Base-by-base conservation (phyloP, 2,888 invertebrate genomes). In the Hylaea fasciaria region DNA sequence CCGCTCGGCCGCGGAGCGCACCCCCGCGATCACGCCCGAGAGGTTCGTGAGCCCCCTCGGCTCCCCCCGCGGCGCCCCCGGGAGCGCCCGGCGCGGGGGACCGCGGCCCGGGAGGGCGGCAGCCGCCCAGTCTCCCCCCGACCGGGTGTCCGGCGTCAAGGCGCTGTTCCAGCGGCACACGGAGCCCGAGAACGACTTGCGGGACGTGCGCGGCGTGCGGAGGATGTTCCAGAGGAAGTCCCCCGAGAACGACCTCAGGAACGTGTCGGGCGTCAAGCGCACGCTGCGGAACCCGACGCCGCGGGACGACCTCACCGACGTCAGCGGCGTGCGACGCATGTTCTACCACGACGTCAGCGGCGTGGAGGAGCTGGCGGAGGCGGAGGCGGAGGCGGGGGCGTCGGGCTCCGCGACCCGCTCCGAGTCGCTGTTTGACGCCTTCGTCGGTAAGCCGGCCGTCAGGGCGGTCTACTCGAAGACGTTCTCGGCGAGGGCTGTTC, bases 31-130 rank as follows among this genome's bases (percentile, higher is more conserved):
- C 57, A 81, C 88, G 0, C 87, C 89, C 0, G 90, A 87, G 32
- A 62, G 78, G 0, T 87, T 88, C 66, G 84, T 88, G 13, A 89
- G 89, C 50, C 87, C 89, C 0, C 63, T 88, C 4, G 74, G 72
- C 16, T 83, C 87, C 0, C 84, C 89, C 0, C 86, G 67, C 66
- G 0, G 69, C 68, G 28, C 84, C 80, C 17, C 86, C 87, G 22
- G 5, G 3, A 22, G 0, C 74, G 83, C 45, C 10, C 35, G 35
- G 10, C 35, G 35, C 35, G 11, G 35, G 1, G 35, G 35, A 48
- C 82, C 92, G 0, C 64, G 76, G 0, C 93, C 92, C 0, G 81
- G 92, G 0, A 93, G 91, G 62, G 66, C 73, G 4, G 63, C 90
- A 7, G 86, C 91, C 62, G 79, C 76, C 66, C 1, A 54, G 9